phyloP scores from a whole-genome alignment of 1,140 invertebrate species.

The Drosophila asahinai region DNA sequence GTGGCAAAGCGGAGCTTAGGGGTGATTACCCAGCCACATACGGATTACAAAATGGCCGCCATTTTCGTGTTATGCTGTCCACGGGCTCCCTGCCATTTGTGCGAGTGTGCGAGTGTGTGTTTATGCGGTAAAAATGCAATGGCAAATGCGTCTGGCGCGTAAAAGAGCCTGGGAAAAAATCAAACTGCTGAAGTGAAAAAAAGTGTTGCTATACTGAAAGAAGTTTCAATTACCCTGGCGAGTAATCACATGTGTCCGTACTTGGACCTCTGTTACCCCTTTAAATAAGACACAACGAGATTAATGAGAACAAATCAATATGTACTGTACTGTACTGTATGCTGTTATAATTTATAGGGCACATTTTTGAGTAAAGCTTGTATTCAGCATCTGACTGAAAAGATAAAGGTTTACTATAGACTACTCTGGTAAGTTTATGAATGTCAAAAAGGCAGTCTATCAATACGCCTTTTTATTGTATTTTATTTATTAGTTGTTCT shows the following conservation, averaged over 20 bases:
- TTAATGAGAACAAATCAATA: not conserved
- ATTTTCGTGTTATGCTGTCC: conserved; percentile 64
- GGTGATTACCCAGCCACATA: conserved; percentile 81
- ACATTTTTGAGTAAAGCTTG: too few relatives aligned
- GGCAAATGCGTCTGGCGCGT: conserved; percentile 26
- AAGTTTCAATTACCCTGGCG: conserved; percentile 8
- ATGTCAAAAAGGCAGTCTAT: too few relatives aligned
- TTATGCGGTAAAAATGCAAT: conserved; percentile 76
- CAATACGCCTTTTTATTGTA: too few relatives aligned
- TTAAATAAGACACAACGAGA: not conserved
- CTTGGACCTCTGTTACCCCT: not conserved
- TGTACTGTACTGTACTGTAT: too few relatives aligned
- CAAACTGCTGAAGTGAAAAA: not conserved
- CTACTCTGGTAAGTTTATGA: too few relatives aligned
- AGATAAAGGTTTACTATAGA: too few relatives aligned
- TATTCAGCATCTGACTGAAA: too few relatives aligned
- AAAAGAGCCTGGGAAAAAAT: conserved; percentile 22
- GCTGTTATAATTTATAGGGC: too few relatives aligned
- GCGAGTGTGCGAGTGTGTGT: conserved; percentile 15
- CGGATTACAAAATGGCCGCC: conserved; percentile 82
- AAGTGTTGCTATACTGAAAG: not conserved
- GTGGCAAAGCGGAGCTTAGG: conserved; percentile 55
- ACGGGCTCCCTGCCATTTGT: not conserved
- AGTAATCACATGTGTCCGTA: too few relatives aligned
- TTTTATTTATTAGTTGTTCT: too few relatives aligned